Evolutionary conservation across 2,797 vertebrate genomes (phyloP), one percentile per base, ranked within the genome.

Genomic region (Lagodon rhomboides): DNA sequence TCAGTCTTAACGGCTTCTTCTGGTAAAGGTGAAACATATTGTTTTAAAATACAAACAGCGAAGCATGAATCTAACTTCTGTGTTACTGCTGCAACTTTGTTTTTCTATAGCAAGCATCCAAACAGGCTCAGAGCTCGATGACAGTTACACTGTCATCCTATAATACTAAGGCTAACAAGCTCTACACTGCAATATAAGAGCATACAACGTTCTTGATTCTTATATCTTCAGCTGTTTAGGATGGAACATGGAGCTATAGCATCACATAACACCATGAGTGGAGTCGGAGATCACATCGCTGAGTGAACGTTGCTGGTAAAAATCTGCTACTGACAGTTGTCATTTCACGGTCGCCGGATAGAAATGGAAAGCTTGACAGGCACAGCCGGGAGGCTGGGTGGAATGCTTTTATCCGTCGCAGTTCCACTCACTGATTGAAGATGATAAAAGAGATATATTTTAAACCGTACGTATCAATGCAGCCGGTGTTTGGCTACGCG

Each of bases 341-440:
- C 13, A 43, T 61, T 43, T 43, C 59, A 43, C 23, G 38, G 38
- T 23, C 13, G 13, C 20, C n/a, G 1, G 38, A 15, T 61, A 23
- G 59, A 61, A 22, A 51, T 53, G 1, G 34, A 55, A 20, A 27
- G 17, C 38, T 47, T 47, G 18, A 56, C 23, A 27, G 41, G 44
- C 12, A 5, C 20, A 64, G 44, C 18, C 38, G 16, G 20, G 25
- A 13, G 6, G 2, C 3, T 7, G 44, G 4, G 12, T 25, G 13
- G 51, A 54, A 75, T 17, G 2, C 10, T 75, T 22, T 74, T 6
- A 49, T 64, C 12, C 58, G n/a, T 34, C 44, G 59, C 27, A 56
- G 16, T 44, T 59, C 13, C 18, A 49, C 27, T 11, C 56, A 3
- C 50, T 50, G 22, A 64, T 65, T 59, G 23, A 64, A 5, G 41